Evolutionary conservation across 1,140 invertebrate species (phyloP).

Genomic region (Micrasema longulum): DNA sequence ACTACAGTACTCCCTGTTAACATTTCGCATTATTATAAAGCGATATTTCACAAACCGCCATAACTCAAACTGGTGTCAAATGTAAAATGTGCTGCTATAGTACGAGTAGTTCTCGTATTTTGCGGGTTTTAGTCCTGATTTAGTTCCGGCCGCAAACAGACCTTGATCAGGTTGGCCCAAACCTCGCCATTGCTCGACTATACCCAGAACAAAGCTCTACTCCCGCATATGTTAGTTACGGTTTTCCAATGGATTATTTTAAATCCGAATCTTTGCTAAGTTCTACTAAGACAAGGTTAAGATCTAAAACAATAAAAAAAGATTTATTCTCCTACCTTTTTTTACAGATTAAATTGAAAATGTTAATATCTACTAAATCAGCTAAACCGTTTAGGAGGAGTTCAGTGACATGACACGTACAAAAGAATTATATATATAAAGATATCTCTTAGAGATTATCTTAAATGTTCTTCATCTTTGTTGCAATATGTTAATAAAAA

Average conservation of each 20-base stretch:
- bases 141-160: constrained; percentile 28
- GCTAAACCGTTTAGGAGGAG: no score
- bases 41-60: no score
- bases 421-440: no score
- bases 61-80: constrained; percentile 4
- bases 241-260: constrained; percentile 7
- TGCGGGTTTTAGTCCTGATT: constrained; percentile 8
- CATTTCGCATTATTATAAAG: no score
- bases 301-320: not conserved
- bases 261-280: constrained; percentile 8
- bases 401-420: no score
- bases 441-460: no score
- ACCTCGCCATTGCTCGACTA: constrained; percentile 1
- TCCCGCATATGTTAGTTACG: constrained; percentile 9
- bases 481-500: no score
- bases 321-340: not conserved
- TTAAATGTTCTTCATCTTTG: no score
- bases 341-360: not conserved
- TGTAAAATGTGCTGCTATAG: constrained; percentile 17
- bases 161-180: constrained; percentile 19
- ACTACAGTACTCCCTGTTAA: no score
- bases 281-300: not conserved
- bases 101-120: not conserved
- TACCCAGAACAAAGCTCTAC: constrained; percentile 16
- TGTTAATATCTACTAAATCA: no score